phyloP scores from a whole-genome alignment of 1,140 invertebrate species.

The Patella vulgata region DNA sequence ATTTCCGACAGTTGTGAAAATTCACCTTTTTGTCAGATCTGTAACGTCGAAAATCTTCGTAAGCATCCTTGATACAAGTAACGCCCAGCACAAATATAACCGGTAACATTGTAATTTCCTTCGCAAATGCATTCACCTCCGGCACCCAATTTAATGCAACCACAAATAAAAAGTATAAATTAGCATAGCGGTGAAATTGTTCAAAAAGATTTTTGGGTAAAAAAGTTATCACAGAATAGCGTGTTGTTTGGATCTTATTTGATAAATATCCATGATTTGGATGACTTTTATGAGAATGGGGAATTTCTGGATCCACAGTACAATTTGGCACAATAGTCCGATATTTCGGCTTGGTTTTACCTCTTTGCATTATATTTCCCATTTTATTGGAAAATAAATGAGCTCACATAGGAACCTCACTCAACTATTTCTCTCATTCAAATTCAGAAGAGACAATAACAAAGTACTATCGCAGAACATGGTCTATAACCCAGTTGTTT shows the following conservation, averaged over 20 bases:
- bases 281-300: constrained; percentile 75
- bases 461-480: too few relatives aligned
- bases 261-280: constrained; percentile 81
- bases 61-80: constrained; percentile 97
- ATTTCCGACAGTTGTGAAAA: constrained; percentile 89
- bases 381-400: constrained; percentile 18
- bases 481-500: too few relatives aligned
- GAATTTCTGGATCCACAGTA: constrained; percentile 52
- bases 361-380: constrained; percentile 42
- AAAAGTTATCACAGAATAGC: constrained; percentile 94
- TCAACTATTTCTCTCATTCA: background rate
- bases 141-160: constrained; percentile 95
- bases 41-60: constrained; percentile 91
- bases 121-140: constrained; percentile 89
- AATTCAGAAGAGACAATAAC: constrained; percentile 3
- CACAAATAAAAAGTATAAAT: constrained; percentile 98
- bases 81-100: constrained; percentile 85
- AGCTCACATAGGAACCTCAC: too few relatives aligned
- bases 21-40: constrained; percentile 93
- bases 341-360: constrained; percentile 42
- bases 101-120: constrained; percentile 91
- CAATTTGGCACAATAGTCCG: constrained; percentile 63
- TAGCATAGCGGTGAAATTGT: constrained; percentile 97
- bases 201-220: constrained; percentile 96
- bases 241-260: constrained; percentile 78